Percentiles rank a stretch among this genome's conserved stretches.
Conservation (phyloP, 1,140 invertebrate genomes). For the Argopecten irradians region DNA sequence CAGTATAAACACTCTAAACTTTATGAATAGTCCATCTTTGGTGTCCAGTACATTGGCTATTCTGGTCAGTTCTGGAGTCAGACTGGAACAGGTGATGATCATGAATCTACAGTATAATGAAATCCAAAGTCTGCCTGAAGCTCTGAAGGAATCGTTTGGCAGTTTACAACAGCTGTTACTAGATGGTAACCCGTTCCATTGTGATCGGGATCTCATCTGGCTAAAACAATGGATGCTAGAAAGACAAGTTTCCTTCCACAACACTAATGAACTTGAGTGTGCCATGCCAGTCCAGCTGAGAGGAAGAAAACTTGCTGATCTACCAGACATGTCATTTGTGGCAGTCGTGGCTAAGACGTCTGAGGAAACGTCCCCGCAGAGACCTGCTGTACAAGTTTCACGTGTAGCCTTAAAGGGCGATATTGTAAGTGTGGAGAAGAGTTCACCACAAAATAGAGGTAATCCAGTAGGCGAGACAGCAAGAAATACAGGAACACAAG, state of each 20-base stretch:
- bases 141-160: conserved; percentile 84
- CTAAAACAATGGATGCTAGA: conserved; percentile 74
- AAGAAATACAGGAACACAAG: neutral
- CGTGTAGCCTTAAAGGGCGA: neutral
- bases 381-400: neutral
- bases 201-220: conserved; percentile 74
- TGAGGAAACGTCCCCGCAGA: neutral
- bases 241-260: conserved; percentile 60
- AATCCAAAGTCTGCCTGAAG: conserved; percentile 82
- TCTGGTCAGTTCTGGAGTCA: conserved; percentile 36
- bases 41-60: conserved; percentile 82
- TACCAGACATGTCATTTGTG: conserved; percentile 51
- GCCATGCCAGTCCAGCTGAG: conserved; percentile 57
- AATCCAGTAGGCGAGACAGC: neutral
- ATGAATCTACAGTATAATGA: conserved; percentile 83
- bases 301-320: conserved; percentile 48
- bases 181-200: conserved; percentile 77
- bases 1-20: conserved; percentile 83
- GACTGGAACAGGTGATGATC: conserved; percentile 76
- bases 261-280: conserved; percentile 62
- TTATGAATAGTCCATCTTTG: conserved; percentile 85
- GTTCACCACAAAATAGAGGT: conserved; percentile 12
- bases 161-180: conserved; percentile 79
- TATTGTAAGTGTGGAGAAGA: neutral
- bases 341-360: conserved; percentile 13